A percentile compares a stretch with the other conserved stretches of the same genome.
phyloP scores from a whole-genome alignment of 2,113 vertebrate species.

The Natator depressus region DNA sequence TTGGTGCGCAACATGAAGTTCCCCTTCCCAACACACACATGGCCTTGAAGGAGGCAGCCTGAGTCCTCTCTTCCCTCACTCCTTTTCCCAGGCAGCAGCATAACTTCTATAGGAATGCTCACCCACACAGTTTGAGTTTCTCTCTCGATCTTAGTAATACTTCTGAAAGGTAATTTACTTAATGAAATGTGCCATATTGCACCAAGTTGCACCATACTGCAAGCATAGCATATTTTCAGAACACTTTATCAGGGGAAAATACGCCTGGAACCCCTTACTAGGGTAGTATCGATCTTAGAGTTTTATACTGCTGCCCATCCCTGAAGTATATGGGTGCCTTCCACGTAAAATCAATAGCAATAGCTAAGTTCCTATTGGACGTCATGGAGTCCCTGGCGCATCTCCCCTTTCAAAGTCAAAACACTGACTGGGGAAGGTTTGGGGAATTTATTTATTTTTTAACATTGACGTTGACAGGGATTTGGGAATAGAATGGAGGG shows the following conservation, averaged over 20 bases:
- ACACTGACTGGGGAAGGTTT: background rate
- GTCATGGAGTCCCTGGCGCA: background rate
- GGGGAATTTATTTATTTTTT: background rate
- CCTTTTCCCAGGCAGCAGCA: background rate
- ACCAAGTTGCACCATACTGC: background rate
- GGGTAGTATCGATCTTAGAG: background rate
- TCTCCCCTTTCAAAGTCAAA: background rate
- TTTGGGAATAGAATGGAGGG: background rate
- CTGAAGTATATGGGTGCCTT: background rate
- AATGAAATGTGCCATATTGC: background rate
- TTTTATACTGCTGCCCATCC: background rate
- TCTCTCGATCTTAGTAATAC: background rate
- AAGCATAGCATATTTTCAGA: background rate
- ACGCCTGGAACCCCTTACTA: background rate
- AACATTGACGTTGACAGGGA: background rate
- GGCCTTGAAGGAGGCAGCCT: background rate
- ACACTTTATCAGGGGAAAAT: background rate
- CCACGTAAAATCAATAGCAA: background rate
- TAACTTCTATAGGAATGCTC: background rate
- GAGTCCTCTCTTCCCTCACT: background rate
- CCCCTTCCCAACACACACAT: background rate
- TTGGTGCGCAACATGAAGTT: background rate
- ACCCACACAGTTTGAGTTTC: background rate
- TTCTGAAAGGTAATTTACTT: background rate
- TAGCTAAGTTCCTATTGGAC: background rate